Conservation (phyloP, 2,888 invertebrate genomes). For the Gibbula magus region DNA sequence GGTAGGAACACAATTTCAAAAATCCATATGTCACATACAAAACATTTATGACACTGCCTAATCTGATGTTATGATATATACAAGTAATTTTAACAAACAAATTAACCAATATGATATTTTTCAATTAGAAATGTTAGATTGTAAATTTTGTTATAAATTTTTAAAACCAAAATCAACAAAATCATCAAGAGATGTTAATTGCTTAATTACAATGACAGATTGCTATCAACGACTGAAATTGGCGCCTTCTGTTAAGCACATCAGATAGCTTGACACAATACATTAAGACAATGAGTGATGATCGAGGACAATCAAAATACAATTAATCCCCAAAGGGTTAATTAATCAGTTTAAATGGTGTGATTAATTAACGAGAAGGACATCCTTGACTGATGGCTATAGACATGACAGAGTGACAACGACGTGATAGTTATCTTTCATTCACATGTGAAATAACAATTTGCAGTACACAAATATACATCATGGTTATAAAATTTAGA, state of each 20-base stretch:
- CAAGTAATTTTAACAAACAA: no score
- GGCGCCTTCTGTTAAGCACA: background rate
- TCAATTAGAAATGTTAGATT: no score
- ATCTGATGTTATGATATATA: no score
- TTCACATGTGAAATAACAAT: no score
- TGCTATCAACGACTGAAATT: background rate
- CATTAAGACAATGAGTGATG: background rate
- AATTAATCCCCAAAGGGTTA: background rate
- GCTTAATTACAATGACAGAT: background rate
- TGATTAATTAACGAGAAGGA: background rate
- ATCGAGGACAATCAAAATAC: background rate
- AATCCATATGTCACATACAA: no score
- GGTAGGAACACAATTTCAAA: no score
- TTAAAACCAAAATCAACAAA: background rate
- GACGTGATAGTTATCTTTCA: background rate
- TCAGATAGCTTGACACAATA: slow-evolving; percentile 1
- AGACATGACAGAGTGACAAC: background rate
- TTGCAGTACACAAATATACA: no score
- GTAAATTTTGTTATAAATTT: no score
- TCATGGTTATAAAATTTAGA: no score
- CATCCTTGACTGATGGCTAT: background rate
- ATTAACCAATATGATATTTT: no score
- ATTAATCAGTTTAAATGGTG: background rate
- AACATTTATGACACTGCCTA: no score
- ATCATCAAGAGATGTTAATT: background rate